Evolutionary conservation across 2,888 invertebrate species (phyloP), one percentile per base, ranked within the genome.

Genomic region (Latheticus oryzae): DNA sequence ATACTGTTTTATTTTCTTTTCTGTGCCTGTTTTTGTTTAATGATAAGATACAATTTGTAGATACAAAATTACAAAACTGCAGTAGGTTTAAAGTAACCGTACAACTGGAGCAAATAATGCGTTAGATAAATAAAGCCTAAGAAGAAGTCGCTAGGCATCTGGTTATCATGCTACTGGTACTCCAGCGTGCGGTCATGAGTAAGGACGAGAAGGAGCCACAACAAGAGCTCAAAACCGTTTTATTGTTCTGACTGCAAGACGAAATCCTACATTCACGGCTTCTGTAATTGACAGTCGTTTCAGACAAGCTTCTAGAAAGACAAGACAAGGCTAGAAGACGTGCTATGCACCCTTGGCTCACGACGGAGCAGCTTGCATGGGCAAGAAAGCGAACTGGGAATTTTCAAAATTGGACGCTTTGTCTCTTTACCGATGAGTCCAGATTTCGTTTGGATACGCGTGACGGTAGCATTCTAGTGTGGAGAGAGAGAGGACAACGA

Each of bases 331-430:
- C 26, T 28, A 28, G 1, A 23, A 23, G 23, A 23, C 23, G 23
- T 8, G 23, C 23, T 23, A 19, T n/a, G n/a, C n/a, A n/a, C n/a
- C 21, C 21, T 5, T 5, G 21, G 3, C 5, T 19, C 3, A 19
- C 21, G 21, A 5, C 21, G 21, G 3, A 19, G 21, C 4, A n/a
- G n/a, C n/a, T n/a, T n/a, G n/a, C n/a, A n/a, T n/a, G n/a, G n/a
- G n/a, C n/a, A n/a, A n/a, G n/a, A n/a, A n/a, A 5, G 5, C 5
- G 21, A 19, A 19, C 21, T 19, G 4, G 21, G 24, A 24, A 2
- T 24, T 24, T 24, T 24, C 24, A 24, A 24, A 24, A 24, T 24
- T 24, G 8, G 24, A 24, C n/a, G 24, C 24, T 8, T 7, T 24
- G 24, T n/a, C n/a, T n/a, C n/a, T n/a, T n/a, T n/a, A n/a, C n/a